Evolutionary conservation across 2,888 invertebrate species (phyloP).

Genomic region (Gibbula magus): DNA sequence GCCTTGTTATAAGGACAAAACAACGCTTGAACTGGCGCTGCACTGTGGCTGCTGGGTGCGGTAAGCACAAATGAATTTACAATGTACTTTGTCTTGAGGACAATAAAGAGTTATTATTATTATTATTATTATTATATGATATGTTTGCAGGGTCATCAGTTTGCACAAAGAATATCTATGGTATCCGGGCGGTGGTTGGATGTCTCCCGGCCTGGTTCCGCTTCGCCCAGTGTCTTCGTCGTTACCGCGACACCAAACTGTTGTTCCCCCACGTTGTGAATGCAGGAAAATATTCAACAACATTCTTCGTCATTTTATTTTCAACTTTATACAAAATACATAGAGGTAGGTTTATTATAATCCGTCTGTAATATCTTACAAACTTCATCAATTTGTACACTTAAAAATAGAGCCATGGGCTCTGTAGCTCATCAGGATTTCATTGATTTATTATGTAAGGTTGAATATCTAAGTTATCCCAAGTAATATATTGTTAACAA

Average conservation of each 20-base stretch:
- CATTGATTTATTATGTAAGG: no score
- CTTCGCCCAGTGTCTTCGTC: conserved; percentile 96
- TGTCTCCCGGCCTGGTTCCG: conserved; percentile 98
- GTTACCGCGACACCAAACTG: conserved; percentile 91
- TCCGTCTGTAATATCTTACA: not conserved
- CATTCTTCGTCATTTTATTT: conserved; percentile 94
- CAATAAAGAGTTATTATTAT: no score
- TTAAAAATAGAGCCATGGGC: no score
- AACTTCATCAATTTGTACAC: not conserved
- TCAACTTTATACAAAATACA: conserved; percentile 79
- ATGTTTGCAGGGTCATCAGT: conserved; percentile 49
- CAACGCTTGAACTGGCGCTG: no score
- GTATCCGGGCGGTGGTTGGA: conserved; percentile 89
- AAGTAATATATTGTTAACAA: no score
- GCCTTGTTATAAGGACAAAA: no score
- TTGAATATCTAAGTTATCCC: no score
- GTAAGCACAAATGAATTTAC: no score
- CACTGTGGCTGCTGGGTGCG: no score
- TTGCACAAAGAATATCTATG: conserved; percentile 77
- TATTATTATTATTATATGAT: not conserved
- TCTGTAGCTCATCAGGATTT: no score
- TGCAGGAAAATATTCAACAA: conserved; percentile 98
- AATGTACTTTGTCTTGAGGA: no score
- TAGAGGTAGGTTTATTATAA: conserved; percentile 77
- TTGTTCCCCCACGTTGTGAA: conserved; percentile 92